These are phyloP conservation scores for Diploptera punctata DNA, from an alignment of 2,888 invertebrate genomes.

Conservation along the genomic window DNA sequence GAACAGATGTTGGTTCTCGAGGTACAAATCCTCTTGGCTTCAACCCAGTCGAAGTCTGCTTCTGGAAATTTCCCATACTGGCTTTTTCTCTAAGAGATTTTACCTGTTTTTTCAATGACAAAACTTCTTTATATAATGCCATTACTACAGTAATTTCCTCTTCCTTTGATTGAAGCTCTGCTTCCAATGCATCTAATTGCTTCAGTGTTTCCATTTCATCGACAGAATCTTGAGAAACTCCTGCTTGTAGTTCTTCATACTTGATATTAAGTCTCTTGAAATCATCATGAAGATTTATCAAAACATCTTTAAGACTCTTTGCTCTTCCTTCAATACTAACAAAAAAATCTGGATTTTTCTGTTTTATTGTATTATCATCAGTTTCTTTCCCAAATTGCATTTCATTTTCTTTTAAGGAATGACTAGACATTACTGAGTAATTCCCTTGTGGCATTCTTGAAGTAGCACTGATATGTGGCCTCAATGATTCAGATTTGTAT, in stretches of 20 bases:
- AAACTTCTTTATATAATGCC: conserved; percentile 37
- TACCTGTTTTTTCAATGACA: background rate
- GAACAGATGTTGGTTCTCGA: background rate
- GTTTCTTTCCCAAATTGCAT: background rate
- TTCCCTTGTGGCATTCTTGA: background rate
- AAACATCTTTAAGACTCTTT: conserved; percentile 13
- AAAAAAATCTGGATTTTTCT: conserved; percentile 5
- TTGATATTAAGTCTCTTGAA: conserved; percentile 24
- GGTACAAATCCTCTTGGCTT: background rate
- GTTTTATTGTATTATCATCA: background rate
- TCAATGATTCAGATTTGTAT: background rate
- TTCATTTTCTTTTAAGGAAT: background rate
- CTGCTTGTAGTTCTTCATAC: conserved; percentile 20
- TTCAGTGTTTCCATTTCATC: conserved; percentile 17
- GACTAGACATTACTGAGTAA: background rate
- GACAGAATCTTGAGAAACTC: background rate
- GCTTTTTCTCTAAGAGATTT: background rate
- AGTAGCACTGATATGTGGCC: background rate
- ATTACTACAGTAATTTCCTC: conserved; percentile 39
- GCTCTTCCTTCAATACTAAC: background rate
- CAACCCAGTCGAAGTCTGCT: background rate
- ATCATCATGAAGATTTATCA: conserved; percentile 16
- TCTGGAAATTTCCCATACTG: background rate
- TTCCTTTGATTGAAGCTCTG: conserved; percentile 38
- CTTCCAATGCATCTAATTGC: conserved; percentile 19